Evolutionary conservation across 2,113 vertebrate genomes (phyloP).

Genomic region (Bothrops jararaca): DNA sequence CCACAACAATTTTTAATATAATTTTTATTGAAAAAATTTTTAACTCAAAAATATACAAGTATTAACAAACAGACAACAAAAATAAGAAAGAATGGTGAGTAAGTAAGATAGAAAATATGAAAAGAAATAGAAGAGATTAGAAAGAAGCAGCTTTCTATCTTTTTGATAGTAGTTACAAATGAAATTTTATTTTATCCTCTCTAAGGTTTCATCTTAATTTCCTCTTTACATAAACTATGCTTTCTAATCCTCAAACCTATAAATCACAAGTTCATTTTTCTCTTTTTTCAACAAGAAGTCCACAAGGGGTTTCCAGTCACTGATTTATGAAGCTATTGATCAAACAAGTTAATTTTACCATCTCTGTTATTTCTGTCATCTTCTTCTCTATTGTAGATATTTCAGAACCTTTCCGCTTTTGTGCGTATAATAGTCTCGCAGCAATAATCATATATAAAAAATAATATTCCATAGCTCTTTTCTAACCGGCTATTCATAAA

Average conservation of each 20-base stretch:
- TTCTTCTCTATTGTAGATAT: background rate
- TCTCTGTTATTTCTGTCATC: background rate
- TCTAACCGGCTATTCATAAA: background rate
- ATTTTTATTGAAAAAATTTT: no score
- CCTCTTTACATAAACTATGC: background rate
- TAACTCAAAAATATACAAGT: no score
- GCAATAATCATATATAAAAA: background rate
- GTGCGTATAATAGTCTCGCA: background rate
- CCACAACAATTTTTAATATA: background rate
- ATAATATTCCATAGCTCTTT: background rate
- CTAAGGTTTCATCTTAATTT: background rate
- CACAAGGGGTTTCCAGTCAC: background rate
- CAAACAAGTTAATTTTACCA: background rate
- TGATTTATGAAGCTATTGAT: background rate
- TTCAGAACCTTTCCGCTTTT: background rate
- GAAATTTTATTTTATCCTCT: background rate
- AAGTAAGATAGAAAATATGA: background rate
- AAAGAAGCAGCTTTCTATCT: background rate
- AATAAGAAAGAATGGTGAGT: background rate
- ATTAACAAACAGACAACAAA: background rate
- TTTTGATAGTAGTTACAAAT: background rate
- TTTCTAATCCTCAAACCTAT: background rate
- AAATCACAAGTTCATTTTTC: background rate
- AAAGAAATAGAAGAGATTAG: background rate
- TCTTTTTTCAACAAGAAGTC: background rate